A percentile compares a stretch with the other conserved stretches of the same genome.
Conservation (phyloP, 2,888 invertebrate genomes). For the Pogonocherus hispidulus region DNA sequence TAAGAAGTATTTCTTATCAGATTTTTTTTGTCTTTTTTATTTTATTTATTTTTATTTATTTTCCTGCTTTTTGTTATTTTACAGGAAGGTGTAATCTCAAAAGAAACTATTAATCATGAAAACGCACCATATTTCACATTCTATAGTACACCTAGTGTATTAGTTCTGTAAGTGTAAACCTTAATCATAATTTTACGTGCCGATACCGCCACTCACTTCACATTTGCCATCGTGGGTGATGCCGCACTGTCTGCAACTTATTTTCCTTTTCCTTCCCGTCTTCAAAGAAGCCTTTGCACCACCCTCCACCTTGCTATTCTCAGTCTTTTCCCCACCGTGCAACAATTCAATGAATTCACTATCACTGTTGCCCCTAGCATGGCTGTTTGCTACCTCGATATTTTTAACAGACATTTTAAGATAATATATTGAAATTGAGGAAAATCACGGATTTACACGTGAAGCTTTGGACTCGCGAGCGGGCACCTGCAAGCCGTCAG, state of each 20-base stretch:
- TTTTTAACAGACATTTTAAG: constrained; percentile 17
- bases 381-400: constrained; percentile 13
- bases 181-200: too few relatives aligned
- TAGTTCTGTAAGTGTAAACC: neutral
- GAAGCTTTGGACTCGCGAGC: neutral
- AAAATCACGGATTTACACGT: constrained; percentile 1
- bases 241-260: constrained; percentile 54
- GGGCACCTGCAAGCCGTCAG: constrained; percentile 12
- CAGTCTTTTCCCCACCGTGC: constrained; percentile 34
- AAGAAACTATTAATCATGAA: too few relatives aligned
- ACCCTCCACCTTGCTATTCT: constrained; percentile 29
- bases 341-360: constrained; percentile 49
- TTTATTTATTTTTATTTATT: too few relatives aligned
- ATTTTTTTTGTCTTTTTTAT: too few relatives aligned
- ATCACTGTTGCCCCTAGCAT: constrained; percentile 46
- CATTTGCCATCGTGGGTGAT: constrained; percentile 52
- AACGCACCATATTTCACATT: too few relatives aligned
- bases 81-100: too few relatives aligned
- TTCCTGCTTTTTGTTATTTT: too few relatives aligned
- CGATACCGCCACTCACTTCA: constrained; percentile 45
- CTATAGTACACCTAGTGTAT: too few relatives aligned
- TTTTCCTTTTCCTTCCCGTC: constrained; percentile 45
- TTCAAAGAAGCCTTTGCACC: constrained; percentile 12
- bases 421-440: neutral
- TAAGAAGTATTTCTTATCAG: too few relatives aligned